These are phyloP conservation scores for Labrus mixtus DNA, from an alignment of 2,113 vertebrate species.

Conservation along the genomic window DNA sequence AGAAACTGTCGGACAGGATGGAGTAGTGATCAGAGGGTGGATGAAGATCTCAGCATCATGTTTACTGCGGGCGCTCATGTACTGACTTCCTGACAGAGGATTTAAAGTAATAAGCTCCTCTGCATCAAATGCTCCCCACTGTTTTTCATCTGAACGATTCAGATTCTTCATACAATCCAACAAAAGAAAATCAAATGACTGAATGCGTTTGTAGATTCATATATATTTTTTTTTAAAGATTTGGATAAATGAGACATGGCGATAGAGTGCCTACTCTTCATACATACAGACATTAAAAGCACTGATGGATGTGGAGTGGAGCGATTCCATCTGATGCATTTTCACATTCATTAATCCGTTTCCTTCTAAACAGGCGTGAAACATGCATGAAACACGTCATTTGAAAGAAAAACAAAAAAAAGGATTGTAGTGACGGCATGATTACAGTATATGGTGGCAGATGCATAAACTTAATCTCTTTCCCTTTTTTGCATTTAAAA, in stretches of 20 bases:
- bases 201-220: neutral
- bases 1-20: neutral
- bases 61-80: neutral
- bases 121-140: neutral
- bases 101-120: slow-evolving; percentile 13
- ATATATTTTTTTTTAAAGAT: slow-evolving; percentile 3
- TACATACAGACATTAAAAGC: slow-evolving; percentile 16
- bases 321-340: slow-evolving; percentile 38
- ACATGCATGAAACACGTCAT: slow-evolving; percentile 15
- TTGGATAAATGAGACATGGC: neutral
- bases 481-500: neutral
- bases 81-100: neutral
- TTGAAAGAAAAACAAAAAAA: slow-evolving; percentile 8
- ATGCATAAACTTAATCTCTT: slow-evolving; percentile 27
- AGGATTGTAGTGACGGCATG: neutral
- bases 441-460: slow-evolving; percentile 30
- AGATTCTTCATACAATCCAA: neutral
- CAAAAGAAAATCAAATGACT: neutral
- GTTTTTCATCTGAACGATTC: slow-evolving; percentile 2
- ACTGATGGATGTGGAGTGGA: slow-evolving; percentile 25
- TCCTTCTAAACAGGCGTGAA: slow-evolving; percentile 30
- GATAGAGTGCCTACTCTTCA: neutral
- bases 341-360: slow-evolving; percentile 45
- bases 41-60: slow-evolving; percentile 21
- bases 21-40: neutral